phyloP scores from a whole-genome alignment of 2,888 invertebrate species.

The Cataglyphis albicans region DNA sequence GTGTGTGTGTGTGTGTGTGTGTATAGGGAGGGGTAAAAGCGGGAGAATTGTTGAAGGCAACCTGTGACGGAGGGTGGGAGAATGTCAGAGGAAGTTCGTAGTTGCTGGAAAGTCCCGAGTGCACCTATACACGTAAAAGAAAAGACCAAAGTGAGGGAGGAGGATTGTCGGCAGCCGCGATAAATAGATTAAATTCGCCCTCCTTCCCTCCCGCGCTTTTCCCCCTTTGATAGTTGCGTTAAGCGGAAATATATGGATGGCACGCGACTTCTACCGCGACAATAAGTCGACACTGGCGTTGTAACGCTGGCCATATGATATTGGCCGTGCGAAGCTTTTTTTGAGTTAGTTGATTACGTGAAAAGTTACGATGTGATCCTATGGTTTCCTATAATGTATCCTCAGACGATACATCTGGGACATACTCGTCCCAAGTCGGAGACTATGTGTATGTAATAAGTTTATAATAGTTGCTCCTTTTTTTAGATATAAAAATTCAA shows the following conservation, averaged over 20 bases:
- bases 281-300: slow-evolving; percentile 52
- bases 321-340: not conserved
- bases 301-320: not conserved
- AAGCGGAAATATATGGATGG: slow-evolving; percentile 82
- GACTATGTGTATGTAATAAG: not conserved
- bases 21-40: slow-evolving; percentile 14
- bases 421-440: not conserved
- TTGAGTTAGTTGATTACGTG: not conserved
- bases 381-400: not conserved
- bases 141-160: slow-evolving; percentile 41
- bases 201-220: slow-evolving; percentile 60
- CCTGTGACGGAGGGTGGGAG: slow-evolving; percentile 43
- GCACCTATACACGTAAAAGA: slow-evolving; percentile 62
- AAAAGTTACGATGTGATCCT: not conserved
- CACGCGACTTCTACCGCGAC: slow-evolving; percentile 79
- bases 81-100: slow-evolving; percentile 43
- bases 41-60: slow-evolving; percentile 26
- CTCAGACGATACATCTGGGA: too few species aligned
- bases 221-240: slow-evolving; percentile 77
- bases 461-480: not conserved
- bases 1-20: not conserved
- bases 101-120: slow-evolving; percentile 49
- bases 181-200: slow-evolving; percentile 82
- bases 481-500: not conserved
- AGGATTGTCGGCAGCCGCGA: slow-evolving; percentile 68